phyloP scores from a whole-genome alignment of 2,797 vertebrate species.

The Merluccius polli region DNA sequence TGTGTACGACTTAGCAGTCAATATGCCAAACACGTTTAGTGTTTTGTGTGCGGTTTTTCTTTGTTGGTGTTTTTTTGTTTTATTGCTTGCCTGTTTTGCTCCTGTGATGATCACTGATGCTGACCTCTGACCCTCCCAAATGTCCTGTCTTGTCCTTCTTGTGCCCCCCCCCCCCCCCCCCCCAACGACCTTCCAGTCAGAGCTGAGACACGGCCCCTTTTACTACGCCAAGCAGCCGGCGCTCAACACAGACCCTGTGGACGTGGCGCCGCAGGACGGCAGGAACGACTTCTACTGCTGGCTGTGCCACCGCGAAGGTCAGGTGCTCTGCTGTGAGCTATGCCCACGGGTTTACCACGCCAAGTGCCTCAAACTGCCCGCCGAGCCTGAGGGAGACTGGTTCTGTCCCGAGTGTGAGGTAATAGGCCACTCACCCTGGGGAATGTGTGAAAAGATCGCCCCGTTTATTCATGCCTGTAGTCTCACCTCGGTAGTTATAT shows the following conservation, averaged over 20 bases:
- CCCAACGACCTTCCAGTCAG: conserved; percentile 84
- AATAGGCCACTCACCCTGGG: conserved; percentile 11
- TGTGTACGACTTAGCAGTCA: background rate
- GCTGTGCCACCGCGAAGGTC: conserved; percentile 97
- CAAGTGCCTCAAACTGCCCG: conserved; percentile 99
- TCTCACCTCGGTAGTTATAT: background rate
- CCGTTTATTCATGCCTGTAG: background rate
- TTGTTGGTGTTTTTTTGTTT: background rate
- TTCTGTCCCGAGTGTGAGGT: conserved; percentile 90
- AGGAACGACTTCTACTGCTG: conserved; percentile 99
- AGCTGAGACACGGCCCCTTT: conserved; percentile 99
- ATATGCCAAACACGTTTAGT: background rate
- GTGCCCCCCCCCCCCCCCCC: background rate
- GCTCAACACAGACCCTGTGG: conserved; percentile 96
- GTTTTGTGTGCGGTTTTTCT: background rate
- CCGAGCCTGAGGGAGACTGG: conserved; percentile 95
- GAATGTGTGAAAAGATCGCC: background rate
- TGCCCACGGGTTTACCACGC: conserved; percentile 99
- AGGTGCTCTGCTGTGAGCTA: conserved; percentile 99
- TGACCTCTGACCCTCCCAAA: background rate
- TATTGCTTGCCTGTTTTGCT: background rate
- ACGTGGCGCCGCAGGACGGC: conserved; percentile 99
- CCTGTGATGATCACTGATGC: background rate
- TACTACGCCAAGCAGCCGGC: conserved; percentile 96
- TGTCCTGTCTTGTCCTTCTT: background rate